Conservation (phyloP, 2,797 vertebrate genomes). For the Octomys mimax region DNA sequence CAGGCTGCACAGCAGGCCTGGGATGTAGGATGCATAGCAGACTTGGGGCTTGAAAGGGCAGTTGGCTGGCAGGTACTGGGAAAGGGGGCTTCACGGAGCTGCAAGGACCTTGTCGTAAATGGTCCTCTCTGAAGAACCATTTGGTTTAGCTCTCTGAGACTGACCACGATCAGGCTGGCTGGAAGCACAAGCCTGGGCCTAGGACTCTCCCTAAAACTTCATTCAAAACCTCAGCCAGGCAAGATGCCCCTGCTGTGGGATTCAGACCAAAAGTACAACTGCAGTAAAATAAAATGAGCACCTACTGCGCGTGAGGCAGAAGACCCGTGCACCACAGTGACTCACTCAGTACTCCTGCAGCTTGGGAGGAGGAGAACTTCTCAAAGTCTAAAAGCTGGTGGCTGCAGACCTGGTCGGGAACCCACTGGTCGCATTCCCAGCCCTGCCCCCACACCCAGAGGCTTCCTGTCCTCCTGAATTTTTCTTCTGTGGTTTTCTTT, state of each 20-base stretch:
- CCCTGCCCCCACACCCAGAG: not conserved
- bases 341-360: not conserved
- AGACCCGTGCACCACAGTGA: not conserved
- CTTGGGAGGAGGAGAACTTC: not conserved
- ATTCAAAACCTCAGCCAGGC: not conserved
- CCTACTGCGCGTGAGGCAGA: not conserved
- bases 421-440: not conserved
- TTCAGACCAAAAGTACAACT: not conserved
- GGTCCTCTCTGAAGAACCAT: not conserved
- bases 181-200: not conserved
- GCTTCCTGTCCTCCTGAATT: not conserved
- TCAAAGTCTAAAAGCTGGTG: not conserved
- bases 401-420: not conserved
- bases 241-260: not conserved
- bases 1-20: not conserved
- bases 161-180: not conserved
- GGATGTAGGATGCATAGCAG: accelerated
- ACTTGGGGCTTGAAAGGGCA: not conserved
- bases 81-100: not conserved
- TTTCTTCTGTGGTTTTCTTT: not conserved
- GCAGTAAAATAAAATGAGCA: not conserved
- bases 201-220: not conserved
- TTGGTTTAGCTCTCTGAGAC: not conserved
- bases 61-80: not conserved
- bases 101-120: not conserved